These are phyloP conservation scores for Apostichopus japonicus DNA, from an alignment of 35 echinoderm and acorn worm species.

Conservation along the genomic window DNA sequence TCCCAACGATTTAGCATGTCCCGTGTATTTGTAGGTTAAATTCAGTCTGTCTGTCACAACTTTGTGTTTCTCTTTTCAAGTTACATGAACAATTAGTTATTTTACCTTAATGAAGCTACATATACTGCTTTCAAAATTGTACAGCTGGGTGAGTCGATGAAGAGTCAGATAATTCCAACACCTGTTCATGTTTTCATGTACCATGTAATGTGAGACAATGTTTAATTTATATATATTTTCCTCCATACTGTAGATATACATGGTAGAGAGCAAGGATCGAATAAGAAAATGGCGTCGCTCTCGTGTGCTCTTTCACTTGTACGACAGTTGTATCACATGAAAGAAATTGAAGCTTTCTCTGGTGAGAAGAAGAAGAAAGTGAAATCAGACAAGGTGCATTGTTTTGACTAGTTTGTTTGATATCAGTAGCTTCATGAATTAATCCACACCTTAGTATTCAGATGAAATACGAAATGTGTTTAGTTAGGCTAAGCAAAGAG, in stretches of 20 bases:
- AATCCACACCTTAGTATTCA: no score
- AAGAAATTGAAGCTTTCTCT: slow-evolving; percentile 85
- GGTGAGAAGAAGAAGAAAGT: slow-evolving; percentile 76
- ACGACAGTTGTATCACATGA: slow-evolving; percentile 88
- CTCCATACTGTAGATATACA: slow-evolving; percentile 74
- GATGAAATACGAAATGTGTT: no score
- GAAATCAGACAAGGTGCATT: slow-evolving; percentile 77
- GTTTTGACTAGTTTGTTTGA: background rate
- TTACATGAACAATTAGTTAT: no score
- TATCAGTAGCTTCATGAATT: no score
- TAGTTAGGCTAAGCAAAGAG: no score
- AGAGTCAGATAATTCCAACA: background rate
- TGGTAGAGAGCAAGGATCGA: slow-evolving; percentile 94
- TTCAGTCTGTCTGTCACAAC: no score
- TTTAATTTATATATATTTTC: background rate
- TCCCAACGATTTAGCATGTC: no score
- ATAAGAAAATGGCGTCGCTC: slow-evolving; percentile 94
- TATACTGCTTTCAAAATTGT: no score
- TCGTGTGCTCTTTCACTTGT: slow-evolving; percentile 92
- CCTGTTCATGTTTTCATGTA: background rate
- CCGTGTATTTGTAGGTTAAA: no score
- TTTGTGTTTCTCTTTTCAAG: no score
- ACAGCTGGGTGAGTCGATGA: no score
- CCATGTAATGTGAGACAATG: background rate
- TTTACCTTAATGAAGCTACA: no score